Evolutionary conservation across 2,888 invertebrate genomes (phyloP).

Genomic region (Caenorhabditis auriculariae): DNA sequence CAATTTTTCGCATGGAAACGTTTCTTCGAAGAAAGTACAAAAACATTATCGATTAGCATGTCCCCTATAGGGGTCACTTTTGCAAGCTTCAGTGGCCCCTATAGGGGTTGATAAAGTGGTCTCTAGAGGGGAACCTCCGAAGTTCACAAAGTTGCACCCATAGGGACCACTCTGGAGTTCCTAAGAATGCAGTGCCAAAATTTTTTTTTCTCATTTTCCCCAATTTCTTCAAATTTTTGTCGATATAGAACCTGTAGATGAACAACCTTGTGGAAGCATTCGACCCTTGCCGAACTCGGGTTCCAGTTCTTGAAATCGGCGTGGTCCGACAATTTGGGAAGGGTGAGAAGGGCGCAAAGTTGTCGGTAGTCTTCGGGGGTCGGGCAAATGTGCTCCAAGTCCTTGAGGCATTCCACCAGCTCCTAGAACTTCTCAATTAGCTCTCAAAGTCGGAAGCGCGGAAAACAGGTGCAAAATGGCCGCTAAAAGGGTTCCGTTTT

Average conservation of each 20-base stretch:
- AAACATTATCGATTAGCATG: too few relatives aligned
- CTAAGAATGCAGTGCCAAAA: not conserved
- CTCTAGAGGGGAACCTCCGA: too few relatives aligned
- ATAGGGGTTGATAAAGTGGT: too few relatives aligned
- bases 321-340: constrained; percentile 89
- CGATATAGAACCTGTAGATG: not conserved
- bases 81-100: too few relatives aligned
- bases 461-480: too few relatives aligned
- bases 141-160: too few relatives aligned
- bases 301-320: constrained; percentile 93
- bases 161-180: too few relatives aligned
- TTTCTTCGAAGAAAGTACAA: too few relatives aligned
- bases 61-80: too few relatives aligned
- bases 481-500: too few relatives aligned
- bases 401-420: constrained; percentile 85
- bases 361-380: constrained; percentile 85
- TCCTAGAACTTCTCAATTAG: constrained; percentile 67
- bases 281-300: constrained; percentile 85
- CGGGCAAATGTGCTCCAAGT: constrained; percentile 84
- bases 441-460: not conserved
- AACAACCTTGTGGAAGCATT: constrained; percentile 76
- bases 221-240: not conserved
- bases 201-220: not conserved
- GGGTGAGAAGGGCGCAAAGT: constrained; percentile 83
- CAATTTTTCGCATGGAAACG: too few relatives aligned